A percentile compares a stretch with the other conserved stretches of the same genome.
Evolutionary conservation across 2,888 invertebrate genomes (phyloP).

Genomic region (Pecten maximus): DNA sequence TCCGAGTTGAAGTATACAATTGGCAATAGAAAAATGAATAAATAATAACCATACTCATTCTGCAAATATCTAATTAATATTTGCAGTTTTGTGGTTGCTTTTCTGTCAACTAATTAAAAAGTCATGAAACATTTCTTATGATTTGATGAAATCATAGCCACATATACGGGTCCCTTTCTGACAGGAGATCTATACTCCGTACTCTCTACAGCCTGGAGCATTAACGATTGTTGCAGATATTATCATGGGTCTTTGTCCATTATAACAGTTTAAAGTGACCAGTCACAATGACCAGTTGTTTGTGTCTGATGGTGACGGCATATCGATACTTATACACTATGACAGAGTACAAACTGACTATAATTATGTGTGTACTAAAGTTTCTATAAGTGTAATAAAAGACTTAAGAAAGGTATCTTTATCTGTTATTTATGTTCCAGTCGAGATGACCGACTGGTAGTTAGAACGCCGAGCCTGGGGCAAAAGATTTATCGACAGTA

Average conservation of each 20-base stretch:
- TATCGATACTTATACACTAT: not conserved
- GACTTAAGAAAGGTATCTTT: constrained; percentile 2
- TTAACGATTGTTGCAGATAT: not conserved
- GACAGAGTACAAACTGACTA: not conserved
- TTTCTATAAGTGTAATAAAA: not conserved
- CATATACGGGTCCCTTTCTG: no score
- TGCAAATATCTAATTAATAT: no score
- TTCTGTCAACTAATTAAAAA: no score
- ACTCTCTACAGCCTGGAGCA: not conserved
- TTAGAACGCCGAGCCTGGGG: not conserved
- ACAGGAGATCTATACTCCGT: not conserved
- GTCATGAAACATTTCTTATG: no score
- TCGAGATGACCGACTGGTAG: not conserved
- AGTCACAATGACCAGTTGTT: not conserved
- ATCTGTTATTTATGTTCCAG: not conserved
- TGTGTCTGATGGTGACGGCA: not conserved
- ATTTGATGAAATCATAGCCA: no score
- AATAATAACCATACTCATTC: no score
- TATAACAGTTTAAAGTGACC: not conserved
- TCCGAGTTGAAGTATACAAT: no score
- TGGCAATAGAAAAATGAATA: no score
- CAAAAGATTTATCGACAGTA: not conserved
- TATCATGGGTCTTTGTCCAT: not conserved
- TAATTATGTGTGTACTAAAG: not conserved
- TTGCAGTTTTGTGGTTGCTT: no score